Evolutionary conservation across 1,140 invertebrate genomes (phyloP), one percentile per base, ranked within the genome.

Genomic region (Nasonia longicornis): DNA sequence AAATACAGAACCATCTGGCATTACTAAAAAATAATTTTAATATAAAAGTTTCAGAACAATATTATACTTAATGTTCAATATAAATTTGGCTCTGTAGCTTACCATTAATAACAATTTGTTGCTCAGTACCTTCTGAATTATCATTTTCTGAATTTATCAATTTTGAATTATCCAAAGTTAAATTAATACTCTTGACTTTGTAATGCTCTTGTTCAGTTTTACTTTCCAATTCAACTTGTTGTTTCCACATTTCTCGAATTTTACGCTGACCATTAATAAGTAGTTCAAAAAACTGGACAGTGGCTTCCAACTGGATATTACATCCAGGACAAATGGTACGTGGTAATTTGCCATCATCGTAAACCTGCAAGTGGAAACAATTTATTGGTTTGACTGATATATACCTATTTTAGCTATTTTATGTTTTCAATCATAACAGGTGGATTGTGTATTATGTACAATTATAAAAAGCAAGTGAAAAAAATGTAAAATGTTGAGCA

Each of bases 261-360:
- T 92, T 93, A 20, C 83, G 91, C 86, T 95, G 95, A 10, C 95
- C 95, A 85, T 92, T 92, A 58, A 94, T 92, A 83, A 95, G 91
- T 11, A 95, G 87, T 77, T 94, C 93, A 84, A 95, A 92, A 90
- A 95, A 95, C 85, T 94, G 93, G 70, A 93, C 92, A 38, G 94
- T 94, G 16, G 94, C 92, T 85, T 95, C 94, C 83, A 95, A 84
- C 86, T 95, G 94, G 79, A 95, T 95, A 83, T 94, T 94, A 86
- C 95, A 95, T 26, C 94, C 94, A 4, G 94, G 94, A 87, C 95
- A 95, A 84, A 95, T 94, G 20, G 93, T 94, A 64, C 92, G 90
- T 16, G 94, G 94, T 83, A 94, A 88, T 85, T 93, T 93, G 20
- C 93, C 93, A 92, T 95, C 94, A 88, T 94, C 92, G 80, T 89